Evolutionary conservation across 2,888 invertebrate species (phyloP), one percentile per base, ranked within the genome.

Genomic region (Invenusta paracnida): DNA sequence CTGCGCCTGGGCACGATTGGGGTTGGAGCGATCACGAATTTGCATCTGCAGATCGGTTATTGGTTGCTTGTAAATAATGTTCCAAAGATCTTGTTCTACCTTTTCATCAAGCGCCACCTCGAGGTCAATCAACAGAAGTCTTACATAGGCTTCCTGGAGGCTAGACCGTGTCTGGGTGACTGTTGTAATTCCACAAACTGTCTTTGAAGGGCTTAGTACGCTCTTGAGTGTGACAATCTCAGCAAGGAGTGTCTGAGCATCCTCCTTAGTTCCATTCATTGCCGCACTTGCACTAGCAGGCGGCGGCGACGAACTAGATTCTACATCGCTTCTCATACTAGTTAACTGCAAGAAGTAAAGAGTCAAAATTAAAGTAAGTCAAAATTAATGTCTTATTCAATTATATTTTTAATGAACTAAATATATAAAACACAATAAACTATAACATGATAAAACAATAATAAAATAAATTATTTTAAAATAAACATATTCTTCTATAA

Each of bases 71-170:
- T 96, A 96, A 84, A 95, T 95, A 89, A 95, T 93, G 92, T 95
- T 95, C 96, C 96, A 96, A 88, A 96, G 92, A 89, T 96, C 96
- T 90, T 95, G 95, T 90, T 96, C 96, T 30, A 95, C 95, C 92
- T 96, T 96, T 91, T 95, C 94, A 91, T 96, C 95, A 89, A 96
- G 92, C 23, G 95, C 95, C 93, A 95, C 95, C 91, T 96, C 95
- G 89, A 96, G 92, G 91, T 96, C 95, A 86, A 94, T 92, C 85
- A 95, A 93, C 87, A 96, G 92, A 84, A 95, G 94, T 91, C 89
- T 90, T 88, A 90, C 90, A 89, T 91, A 91, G 29, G 91, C 88
- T 92, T 94, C 93, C 90, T 93, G 91, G 82, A 92, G 48, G 48
- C 48, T 17, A 5, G 48, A 48, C 17, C 48, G 48, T 5, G 48